Base-by-base conservation (phyloP, 2,797 vertebrate species). In the Austrolebias charrua region DNA sequence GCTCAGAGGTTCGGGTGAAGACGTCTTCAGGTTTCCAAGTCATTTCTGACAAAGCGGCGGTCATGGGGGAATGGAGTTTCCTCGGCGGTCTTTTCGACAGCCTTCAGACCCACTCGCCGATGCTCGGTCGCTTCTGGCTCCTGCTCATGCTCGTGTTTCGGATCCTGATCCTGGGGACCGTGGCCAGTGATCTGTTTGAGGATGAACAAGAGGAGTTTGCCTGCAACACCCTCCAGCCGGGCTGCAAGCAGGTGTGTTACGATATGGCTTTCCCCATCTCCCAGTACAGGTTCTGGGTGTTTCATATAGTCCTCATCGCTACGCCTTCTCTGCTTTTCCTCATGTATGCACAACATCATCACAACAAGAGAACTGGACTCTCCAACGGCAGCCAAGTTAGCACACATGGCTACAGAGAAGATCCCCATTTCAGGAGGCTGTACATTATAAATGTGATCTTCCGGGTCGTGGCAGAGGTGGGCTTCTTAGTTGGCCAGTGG, bases 261-360 rank as follows among this genome's bases (percentile, higher is more conserved):
- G 95, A 96, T 46, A 76, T 86, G 54, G 95, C 96, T 62, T 97
- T 96, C 85, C 96, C 96, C 1, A 93, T 98, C 77, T 98, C 96
- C 52, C 96, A 96, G 89, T 97, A 96, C 87, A 93, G 96, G 78
- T 97, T 98, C 89, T 97, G 96, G 93, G 95, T 98, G 68, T 97
- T 98, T 78, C 96, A 96, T 75, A 92, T 98, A 38, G 92, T 98
- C 11, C 90, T 96, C 53, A 95, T 98, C 11, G 95, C 95, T 0
- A 95, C 94, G 0, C 96, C 96, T 0, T 93, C 96, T 0, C 84
- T 96, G 5, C 84, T 98, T 9, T 98, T 94, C 62, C 88, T 95
- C 75, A 86, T 96, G 85, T 97, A 96, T 1, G 91, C 93, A 5
- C 85, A 93, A 88, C 95, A 96, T 88, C 94, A 92, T 16, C 78